Evolutionary conservation across 2,888 invertebrate genomes (phyloP).

Genomic region (Nephrotoma appendiculata): DNA sequence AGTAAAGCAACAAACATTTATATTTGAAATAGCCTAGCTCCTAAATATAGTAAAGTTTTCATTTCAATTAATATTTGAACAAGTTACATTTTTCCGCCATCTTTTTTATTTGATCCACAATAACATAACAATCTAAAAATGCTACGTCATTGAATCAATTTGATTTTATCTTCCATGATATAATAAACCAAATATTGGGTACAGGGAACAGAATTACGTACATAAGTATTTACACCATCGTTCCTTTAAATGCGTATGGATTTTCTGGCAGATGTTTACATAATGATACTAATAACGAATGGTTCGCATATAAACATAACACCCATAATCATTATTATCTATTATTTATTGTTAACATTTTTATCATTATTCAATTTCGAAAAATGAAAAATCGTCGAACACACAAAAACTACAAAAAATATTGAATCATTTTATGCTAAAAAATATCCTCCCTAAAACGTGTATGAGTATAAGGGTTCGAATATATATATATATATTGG

Average conservation of each 20-base stretch:
- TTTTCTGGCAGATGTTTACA: neutral
- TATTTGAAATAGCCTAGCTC: no score
- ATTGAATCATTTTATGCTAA: neutral
- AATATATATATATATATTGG: neutral
- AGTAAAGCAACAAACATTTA: no score
- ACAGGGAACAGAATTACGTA: neutral
- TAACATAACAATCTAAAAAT: neutral
- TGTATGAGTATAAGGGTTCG: neutral
- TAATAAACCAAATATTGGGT: neutral
- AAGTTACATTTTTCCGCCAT: no score
- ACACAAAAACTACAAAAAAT: neutral
- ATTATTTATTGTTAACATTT: neutral
- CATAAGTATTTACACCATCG: neutral
- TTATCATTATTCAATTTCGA: neutral
- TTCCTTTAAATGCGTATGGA: neutral
- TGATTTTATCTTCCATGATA: neutral
- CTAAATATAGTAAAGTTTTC: no score
- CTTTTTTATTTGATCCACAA: neutral
- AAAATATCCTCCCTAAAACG: neutral
- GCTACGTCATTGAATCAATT: neutral
- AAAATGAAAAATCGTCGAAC: neutral
- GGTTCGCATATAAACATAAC: neutral
- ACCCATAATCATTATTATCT: neutral
- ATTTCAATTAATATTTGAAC: no score
- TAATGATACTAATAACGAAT: neutral